Evolutionary conservation across 2,113 vertebrate species (phyloP).

Genomic region (Rynchops niger): DNA sequence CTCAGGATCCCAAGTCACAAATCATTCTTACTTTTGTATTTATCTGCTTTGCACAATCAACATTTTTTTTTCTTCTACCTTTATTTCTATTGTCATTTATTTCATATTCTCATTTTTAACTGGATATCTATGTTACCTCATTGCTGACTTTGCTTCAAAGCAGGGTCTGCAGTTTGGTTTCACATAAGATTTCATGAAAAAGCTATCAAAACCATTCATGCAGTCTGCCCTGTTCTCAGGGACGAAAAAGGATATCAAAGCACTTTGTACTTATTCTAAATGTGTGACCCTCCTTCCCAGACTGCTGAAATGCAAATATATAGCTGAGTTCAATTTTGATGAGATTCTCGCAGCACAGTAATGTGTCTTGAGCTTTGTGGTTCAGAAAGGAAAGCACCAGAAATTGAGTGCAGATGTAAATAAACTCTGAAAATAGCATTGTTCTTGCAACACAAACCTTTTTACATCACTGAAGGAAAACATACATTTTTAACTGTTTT

Average conservation of each 20-base stretch:
- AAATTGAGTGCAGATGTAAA: slow-evolving; percentile 25
- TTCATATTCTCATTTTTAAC: slow-evolving; percentile 35
- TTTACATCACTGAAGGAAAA: background rate
- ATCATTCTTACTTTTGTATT: slow-evolving; percentile 30
- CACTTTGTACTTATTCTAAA: background rate
- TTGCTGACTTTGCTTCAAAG: slow-evolving; percentile 2
- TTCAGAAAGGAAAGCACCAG: background rate
- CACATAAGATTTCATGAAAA: background rate
- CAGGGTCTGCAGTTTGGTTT: background rate
- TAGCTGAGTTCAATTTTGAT: background rate
- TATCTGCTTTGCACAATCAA: slow-evolving; percentile 43
- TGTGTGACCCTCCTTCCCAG: background rate
- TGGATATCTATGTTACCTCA: background rate
- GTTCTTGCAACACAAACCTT: background rate
- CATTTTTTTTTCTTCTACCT: background rate
- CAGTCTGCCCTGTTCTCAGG: background rate
- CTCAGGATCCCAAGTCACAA: background rate
- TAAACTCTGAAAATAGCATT: background rate
- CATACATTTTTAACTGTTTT: background rate
- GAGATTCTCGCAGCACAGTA: background rate
- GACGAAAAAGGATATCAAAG: background rate
- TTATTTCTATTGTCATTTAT: slow-evolving; percentile 33
- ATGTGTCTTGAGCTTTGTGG: background rate
- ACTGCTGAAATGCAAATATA: background rate
- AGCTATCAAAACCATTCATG: background rate